Conservation (phyloP, 1,140 invertebrate species). For the Bilobella aurantiaca region DNA sequence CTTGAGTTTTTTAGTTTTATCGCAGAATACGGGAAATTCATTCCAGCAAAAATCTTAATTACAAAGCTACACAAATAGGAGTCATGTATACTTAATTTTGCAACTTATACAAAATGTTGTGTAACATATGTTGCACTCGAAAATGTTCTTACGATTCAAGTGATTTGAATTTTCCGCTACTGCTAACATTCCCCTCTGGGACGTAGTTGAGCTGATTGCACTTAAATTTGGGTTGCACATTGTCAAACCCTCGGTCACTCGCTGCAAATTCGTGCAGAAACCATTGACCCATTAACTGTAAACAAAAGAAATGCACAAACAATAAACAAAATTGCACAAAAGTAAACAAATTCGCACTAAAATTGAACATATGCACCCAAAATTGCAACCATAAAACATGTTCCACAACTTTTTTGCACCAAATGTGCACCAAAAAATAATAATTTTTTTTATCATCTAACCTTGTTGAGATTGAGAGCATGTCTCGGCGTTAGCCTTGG, state of each 20-base stretch:
- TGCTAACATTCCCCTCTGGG: neutral
- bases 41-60: no score
- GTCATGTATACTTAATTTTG: no score
- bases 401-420: neutral
- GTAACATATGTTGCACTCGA: no score
- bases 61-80: no score
- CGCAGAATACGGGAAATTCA: no score
- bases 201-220: conserved; percentile 5
- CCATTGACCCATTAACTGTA: conserved; percentile 7
- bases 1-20: no score
- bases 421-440: neutral
- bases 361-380: no score
- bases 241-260: conserved; percentile 3
- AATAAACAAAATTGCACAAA: neutral
- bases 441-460: neutral
- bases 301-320: neutral
- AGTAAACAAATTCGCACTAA: neutral
- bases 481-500: conserved; percentile 8
- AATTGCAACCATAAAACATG: neutral
- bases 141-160: conserved; percentile 7
- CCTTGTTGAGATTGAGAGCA: neutral
- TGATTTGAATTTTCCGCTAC: neutral
- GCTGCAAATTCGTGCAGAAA: conserved; percentile 9
- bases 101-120: no score
- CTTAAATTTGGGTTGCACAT: neutral